phyloP scores from a whole-genome alignment of 2,113 vertebrate species.

The Macaca mulatta region DNA sequence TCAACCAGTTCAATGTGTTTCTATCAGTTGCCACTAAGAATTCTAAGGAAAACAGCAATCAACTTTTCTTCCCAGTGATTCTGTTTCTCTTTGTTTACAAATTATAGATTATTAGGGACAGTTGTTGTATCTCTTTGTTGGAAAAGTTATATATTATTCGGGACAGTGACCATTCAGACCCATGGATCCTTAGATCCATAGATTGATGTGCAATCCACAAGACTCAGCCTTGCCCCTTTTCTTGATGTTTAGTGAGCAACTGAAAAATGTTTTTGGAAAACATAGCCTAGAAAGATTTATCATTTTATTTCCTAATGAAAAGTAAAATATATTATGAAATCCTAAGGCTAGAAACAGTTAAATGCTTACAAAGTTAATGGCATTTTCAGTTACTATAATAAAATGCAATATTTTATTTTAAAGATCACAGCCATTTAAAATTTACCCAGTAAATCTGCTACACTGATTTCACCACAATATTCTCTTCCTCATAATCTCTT shows the following conservation, averaged over 20 bases:
- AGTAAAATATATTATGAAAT: slow-evolving; percentile 49
- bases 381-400: slow-evolving; percentile 56
- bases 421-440: slow-evolving; percentile 57
- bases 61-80: not conserved
- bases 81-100: not conserved
- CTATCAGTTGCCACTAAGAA: not conserved
- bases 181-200: not conserved
- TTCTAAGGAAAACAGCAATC: not conserved
- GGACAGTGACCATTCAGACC: not conserved
- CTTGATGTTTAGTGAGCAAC: not conserved
- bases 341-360: slow-evolving; percentile 35
- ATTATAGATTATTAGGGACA: not conserved
- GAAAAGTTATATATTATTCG: slow-evolving; percentile 5
- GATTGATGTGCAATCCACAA: not conserved
- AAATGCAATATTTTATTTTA: slow-evolving; percentile 63
- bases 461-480: not conserved
- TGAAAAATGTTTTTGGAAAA: not conserved
- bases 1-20: not conserved
- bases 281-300: slow-evolving; percentile 7
- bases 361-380: slow-evolving; percentile 48
- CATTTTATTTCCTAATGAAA: slow-evolving; percentile 49
- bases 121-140: not conserved
- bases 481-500: slow-evolving; percentile 5
- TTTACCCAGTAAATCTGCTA: slow-evolving; percentile 40
- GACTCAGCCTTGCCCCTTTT: not conserved